Evolutionary conservation across 2,113 vertebrate genomes (phyloP), one percentile per base, ranked within the genome.

Genomic region (Mormyrus iriodes): DNA sequence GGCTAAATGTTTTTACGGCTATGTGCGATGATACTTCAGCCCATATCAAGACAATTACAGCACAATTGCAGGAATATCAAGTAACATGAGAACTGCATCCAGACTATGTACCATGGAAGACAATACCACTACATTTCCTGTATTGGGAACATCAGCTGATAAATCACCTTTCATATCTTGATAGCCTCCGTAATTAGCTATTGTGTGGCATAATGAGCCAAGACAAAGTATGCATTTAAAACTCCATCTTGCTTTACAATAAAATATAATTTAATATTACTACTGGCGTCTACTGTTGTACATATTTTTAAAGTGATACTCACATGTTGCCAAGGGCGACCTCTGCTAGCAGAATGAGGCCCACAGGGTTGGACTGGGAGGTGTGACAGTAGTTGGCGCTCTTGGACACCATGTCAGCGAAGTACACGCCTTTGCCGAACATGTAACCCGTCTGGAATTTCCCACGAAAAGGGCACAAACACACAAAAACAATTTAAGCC

Each of bases 351-450:
- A 99, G 95, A 46, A 99, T 89, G 44, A 99, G 95, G 42, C 98
- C 98, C 1, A 97, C 94, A 0, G 98, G 97, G 92, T 99, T 97
- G 27, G 96, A 95, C 69, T 98, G 98, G 89, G 97, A 99, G 0
- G 98, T 97, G 94, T 99, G 98, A 94, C 98, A 99, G 96, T 99
- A 99, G 96, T 99, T 99, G 10, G 98, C 98, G 90, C 98, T 99
- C 95, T 99, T 99, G 49, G 98, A 99, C 76, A 99, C 98, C 98
- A 99, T 99, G 94, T 99, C 98, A 0, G 98, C 98, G 91, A 99
- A 99, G 93, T 99, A 99, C 93, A 99, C 96, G 89, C 98, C 98
- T 94, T 99, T 99, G 49, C 98, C 98, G 0, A 99, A 99, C 98
- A 99, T 99, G 94, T 99, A 99, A 92, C 98, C 98, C 0, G 98